phyloP scores from a whole-genome alignment of 2,797 vertebrate species.

The Parauchenoglanis punctatus region DNA sequence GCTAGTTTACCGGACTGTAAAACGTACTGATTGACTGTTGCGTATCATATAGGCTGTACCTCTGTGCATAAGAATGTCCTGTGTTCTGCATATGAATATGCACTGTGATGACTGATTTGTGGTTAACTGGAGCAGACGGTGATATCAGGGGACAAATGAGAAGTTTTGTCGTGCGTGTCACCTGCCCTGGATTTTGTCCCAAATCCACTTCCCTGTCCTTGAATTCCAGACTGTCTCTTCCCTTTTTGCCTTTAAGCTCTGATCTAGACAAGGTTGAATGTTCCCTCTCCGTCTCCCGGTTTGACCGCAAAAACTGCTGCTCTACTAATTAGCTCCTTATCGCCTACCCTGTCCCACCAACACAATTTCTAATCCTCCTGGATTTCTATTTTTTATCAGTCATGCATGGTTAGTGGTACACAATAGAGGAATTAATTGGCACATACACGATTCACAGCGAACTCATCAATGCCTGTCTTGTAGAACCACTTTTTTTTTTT shows the following conservation, averaged over 20 bases:
- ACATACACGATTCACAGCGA: slow-evolving; percentile 63
- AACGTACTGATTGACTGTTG: not conserved
- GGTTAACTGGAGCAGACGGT: slow-evolving; percentile 30
- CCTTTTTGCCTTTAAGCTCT: slow-evolving; percentile 20
- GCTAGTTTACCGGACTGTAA: not conserved
- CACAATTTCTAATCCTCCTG: slow-evolving; percentile 71
- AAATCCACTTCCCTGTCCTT: slow-evolving; percentile 44
- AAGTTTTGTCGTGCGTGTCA: slow-evolving; percentile 23
- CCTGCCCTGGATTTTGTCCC: slow-evolving; percentile 39
- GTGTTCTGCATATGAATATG: not conserved
- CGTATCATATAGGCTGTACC: not conserved
- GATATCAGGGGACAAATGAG: slow-evolving; percentile 12
- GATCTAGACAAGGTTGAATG: slow-evolving; percentile 33
- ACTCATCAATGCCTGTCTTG: slow-evolving; percentile 65
- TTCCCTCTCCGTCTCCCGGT: slow-evolving; percentile 18
- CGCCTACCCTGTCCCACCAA: slow-evolving; percentile 65
- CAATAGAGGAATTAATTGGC: slow-evolving; percentile 74
- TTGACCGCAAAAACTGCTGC: slow-evolving; percentile 62
- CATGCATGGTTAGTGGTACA: slow-evolving; percentile 69
- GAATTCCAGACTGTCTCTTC: slow-evolving; percentile 39
- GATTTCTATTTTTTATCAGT: slow-evolving; percentile 62
- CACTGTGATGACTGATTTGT: not conserved
- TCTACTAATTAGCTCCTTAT: slow-evolving; percentile 78
- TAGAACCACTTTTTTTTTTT: slow-evolving; percentile 60
- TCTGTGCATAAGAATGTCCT: not conserved